Evolutionary conservation across 2,797 vertebrate genomes (phyloP).

Genomic region (Siniperca undulata): DNA sequence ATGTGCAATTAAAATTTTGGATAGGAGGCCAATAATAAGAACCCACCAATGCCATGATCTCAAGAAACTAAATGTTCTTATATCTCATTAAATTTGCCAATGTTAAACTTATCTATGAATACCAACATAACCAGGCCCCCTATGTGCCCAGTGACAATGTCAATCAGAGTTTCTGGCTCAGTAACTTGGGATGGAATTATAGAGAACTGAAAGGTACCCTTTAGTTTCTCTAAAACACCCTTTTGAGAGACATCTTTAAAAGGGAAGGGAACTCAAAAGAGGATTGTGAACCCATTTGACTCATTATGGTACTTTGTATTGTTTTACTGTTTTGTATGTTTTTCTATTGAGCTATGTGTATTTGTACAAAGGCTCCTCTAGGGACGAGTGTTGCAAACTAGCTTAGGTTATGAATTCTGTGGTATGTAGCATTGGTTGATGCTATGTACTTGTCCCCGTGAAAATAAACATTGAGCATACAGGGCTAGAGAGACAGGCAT

Average conservation of each 20-base stretch:
- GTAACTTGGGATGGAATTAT: background rate
- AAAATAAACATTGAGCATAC: background rate
- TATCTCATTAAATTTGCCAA: background rate
- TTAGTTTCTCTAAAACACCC: background rate
- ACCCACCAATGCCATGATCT: background rate
- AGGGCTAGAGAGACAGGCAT: background rate
- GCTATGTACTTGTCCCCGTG: background rate
- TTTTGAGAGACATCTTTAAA: background rate
- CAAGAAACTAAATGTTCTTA: background rate
- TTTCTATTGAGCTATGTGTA: background rate
- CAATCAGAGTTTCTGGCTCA: too few species aligned
- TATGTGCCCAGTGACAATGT: too few species aligned
- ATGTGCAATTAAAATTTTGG: background rate
- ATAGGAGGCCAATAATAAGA: background rate
- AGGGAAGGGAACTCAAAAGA: background rate
- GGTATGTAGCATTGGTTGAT: background rate
- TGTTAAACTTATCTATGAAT: background rate
- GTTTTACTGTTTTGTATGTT: background rate
- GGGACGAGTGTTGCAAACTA: background rate
- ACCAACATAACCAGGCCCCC: too few species aligned
- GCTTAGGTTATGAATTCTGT: background rate
- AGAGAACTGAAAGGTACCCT: background rate
- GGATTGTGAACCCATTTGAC: background rate
- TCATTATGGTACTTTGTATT: background rate
- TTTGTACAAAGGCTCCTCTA: background rate